phyloP scores from a whole-genome alignment of 2,797 vertebrate genomes.

The Manis javanica region DNA sequence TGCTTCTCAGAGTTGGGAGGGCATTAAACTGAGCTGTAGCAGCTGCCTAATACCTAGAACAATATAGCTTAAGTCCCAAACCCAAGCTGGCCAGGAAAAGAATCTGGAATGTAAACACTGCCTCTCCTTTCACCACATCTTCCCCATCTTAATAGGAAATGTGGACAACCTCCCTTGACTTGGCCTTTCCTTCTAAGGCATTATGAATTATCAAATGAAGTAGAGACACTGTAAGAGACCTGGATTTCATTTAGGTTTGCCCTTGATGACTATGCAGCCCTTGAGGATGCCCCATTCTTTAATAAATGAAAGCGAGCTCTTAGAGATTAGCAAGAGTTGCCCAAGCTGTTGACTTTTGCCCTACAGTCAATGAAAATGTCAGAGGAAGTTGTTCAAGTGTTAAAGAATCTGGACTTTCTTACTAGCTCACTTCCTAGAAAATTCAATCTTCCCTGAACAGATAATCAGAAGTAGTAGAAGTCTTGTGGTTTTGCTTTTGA shows the following conservation, averaged over 20 bases:
- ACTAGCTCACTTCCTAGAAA: background rate
- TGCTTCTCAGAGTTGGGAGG: background rate
- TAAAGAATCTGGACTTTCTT: conserved; percentile 20
- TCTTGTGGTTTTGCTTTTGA: background rate
- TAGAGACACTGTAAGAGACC: background rate
- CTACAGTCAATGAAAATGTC: background rate
- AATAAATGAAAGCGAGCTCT: background rate
- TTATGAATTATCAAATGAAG: background rate
- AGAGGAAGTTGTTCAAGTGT: background rate
- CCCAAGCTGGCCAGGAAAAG: background rate
- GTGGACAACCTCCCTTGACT: background rate
- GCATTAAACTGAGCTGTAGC: background rate
- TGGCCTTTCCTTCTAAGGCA: background rate
- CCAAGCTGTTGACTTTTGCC: background rate
- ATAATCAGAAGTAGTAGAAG: background rate
- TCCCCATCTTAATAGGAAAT: background rate
- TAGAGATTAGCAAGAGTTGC: background rate
- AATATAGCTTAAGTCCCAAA: background rate
- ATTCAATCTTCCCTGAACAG: background rate
- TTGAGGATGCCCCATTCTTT: background rate
- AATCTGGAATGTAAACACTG: background rate
- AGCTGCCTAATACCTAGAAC: background rate
- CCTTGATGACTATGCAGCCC: background rate
- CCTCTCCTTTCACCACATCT: background rate
- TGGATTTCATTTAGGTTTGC: background rate